Percentiles rank a stretch among this genome's conserved stretches.
Evolutionary conservation across 2,797 vertebrate genomes (phyloP).

Genomic region (Syndactyla subalaris): DNA sequence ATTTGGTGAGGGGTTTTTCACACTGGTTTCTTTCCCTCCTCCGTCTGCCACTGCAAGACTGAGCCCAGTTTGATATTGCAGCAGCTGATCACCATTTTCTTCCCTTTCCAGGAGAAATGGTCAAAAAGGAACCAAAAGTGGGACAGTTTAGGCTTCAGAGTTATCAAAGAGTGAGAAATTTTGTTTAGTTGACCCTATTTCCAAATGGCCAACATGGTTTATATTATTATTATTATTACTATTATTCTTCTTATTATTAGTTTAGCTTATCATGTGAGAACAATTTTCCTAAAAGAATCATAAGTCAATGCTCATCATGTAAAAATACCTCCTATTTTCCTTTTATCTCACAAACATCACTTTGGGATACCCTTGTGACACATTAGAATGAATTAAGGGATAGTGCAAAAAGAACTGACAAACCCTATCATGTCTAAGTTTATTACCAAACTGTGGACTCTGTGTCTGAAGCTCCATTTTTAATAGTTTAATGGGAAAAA

Average conservation of each 20-base stretch:
- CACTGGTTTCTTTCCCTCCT: neutral
- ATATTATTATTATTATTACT: neutral
- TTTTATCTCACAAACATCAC: neutral
- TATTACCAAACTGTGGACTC: neutral
- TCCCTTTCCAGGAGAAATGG: neutral
- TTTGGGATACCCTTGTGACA: neutral
- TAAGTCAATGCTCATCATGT: neutral
- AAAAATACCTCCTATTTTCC: neutral
- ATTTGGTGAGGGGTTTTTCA: neutral
- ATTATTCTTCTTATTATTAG: constrained; percentile 9
- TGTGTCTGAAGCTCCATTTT: neutral
- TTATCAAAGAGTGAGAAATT: neutral
- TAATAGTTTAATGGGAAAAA: neutral
- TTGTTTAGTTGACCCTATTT: neutral
- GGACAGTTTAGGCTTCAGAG: neutral
- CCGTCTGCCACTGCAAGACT: neutral
- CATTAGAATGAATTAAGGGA: neutral
- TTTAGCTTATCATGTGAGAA: neutral
- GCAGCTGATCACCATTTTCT: neutral
- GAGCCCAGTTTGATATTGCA: neutral
- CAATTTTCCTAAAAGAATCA: neutral
- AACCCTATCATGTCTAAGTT: neutral
- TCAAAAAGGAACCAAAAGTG: neutral
- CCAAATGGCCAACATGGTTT: neutral
- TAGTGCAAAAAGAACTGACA: neutral